Percentiles rank a stretch among this genome's conserved stretches.
Evolutionary conservation across 2,797 vertebrate genomes (phyloP).

Genomic region (Helarctos malayanus): DNA sequence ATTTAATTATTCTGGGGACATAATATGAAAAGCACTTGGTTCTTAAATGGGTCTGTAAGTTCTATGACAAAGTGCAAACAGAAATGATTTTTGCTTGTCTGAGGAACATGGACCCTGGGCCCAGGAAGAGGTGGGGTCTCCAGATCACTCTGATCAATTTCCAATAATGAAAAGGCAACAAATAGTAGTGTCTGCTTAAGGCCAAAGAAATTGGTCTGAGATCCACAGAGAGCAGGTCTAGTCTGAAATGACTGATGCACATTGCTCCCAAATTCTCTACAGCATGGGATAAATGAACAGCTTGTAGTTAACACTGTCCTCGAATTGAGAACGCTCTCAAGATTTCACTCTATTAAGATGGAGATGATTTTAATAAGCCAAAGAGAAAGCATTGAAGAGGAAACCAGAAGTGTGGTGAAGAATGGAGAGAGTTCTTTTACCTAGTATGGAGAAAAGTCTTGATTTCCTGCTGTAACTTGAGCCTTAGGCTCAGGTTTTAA

Average conservation of each 20-base stretch:
- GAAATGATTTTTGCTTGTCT: constrained; percentile 61
- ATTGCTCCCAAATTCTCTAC: not conserved
- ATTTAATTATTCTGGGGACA: constrained; percentile 51
- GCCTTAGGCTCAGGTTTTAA: not conserved
- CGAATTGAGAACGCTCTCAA: not conserved
- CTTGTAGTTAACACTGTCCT: not conserved
- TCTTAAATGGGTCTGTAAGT: constrained; percentile 42
- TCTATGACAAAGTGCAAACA: constrained; percentile 48
- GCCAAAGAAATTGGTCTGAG: constrained; percentile 43
- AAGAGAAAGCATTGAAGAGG: not conserved
- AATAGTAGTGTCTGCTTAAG: constrained; percentile 55
- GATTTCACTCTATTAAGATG: not conserved
- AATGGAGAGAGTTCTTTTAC: not conserved
- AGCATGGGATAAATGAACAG: not conserved
- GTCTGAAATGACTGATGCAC: not conserved
- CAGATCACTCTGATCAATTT: constrained; percentile 66
- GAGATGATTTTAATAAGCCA: not conserved
- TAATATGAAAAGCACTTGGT: constrained; percentile 42
- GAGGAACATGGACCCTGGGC: not conserved
- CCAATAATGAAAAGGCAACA: constrained; percentile 48
- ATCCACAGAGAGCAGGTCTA: constrained; percentile 14
- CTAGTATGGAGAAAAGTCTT: not conserved
- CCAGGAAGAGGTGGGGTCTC: constrained; percentile 5
- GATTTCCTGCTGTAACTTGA: not conserved
- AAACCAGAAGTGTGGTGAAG: not conserved